Percentiles rank a stretch among this genome's conserved stretches.
Evolutionary conservation across 2,888 invertebrate species (phyloP).

Genomic region (Petrolisthes cinctipes): DNA sequence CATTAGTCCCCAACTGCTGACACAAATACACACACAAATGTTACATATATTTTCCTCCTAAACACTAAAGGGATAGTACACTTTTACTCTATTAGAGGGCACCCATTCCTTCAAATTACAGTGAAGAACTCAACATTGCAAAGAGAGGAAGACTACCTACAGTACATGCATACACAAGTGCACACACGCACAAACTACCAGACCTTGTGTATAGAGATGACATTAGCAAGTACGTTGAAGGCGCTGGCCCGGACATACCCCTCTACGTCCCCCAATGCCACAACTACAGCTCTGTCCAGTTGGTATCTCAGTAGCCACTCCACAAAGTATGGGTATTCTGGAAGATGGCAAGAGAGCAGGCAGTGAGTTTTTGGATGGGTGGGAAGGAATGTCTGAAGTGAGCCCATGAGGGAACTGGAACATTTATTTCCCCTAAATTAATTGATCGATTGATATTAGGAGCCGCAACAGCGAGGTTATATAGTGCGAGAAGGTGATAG

Average conservation of each 20-base stretch:
- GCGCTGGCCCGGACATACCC: conserved; percentile 54
- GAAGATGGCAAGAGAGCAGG: neutral
- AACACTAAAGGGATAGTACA: neutral
- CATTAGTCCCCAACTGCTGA: neutral
- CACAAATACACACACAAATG: neutral
- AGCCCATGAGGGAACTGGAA: too few species aligned
- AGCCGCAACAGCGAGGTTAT: too few species aligned
- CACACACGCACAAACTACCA: neutral
- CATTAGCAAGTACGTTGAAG: conserved; percentile 35
- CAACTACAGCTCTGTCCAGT: conserved; percentile 36
- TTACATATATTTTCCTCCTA: neutral
- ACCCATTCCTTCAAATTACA: neutral
- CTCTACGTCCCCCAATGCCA: conserved; percentile 54
- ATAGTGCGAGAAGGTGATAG: neutral
- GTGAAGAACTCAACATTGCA: neutral
- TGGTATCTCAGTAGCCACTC: conserved; percentile 50
- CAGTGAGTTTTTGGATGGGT: neutral
- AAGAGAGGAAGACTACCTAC: neutral
- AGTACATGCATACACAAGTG: neutral
- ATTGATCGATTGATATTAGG: too few species aligned
- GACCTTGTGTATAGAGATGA: conserved; percentile 52
- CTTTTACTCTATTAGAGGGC: too few species aligned
- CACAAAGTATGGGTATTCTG: conserved; percentile 55
- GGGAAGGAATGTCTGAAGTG: too few species aligned
- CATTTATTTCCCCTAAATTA: too few species aligned